Evolutionary conservation across 1,140 invertebrate species (phyloP).

Genomic region (Bactericera cockerelli): DNA sequence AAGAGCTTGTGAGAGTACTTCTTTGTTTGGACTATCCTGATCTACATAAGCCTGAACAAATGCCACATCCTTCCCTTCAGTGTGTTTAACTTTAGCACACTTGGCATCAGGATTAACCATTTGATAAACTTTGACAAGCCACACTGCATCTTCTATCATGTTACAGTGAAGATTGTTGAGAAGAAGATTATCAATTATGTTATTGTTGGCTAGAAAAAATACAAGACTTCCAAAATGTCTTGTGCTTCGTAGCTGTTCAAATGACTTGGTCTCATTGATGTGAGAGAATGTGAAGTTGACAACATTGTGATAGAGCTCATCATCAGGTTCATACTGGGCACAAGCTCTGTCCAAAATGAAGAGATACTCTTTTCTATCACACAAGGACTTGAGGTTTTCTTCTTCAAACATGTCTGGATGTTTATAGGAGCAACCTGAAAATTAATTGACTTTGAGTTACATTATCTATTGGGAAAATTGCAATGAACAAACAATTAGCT

Average conservation of each 20-base stretch:
- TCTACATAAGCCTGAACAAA: neutral
- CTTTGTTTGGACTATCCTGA: neutral
- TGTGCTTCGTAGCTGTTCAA: slow-evolving; percentile 66
- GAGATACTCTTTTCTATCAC: slow-evolving; percentile 60
- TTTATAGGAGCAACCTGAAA: slow-evolving; percentile 16
- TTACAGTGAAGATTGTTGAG: slow-evolving; percentile 44
- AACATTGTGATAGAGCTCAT: slow-evolving; percentile 61
- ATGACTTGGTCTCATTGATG: slow-evolving; percentile 49
- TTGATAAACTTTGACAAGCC: neutral
- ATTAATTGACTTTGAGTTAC: too few species aligned
- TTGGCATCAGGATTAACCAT: neutral
- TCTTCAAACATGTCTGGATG: slow-evolving; percentile 68
- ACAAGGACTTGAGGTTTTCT: slow-evolving; percentile 45
- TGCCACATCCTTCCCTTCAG: neutral
- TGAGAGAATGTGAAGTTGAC: slow-evolving; percentile 58
- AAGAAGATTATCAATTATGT: slow-evolving; percentile 63
- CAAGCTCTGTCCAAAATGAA: slow-evolving; percentile 81
- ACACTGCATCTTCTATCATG: slow-evolving; percentile 2
- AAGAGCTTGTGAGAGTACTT: neutral
- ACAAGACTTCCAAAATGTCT: slow-evolving; percentile 82
- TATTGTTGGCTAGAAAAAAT: slow-evolving; percentile 73
- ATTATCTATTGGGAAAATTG: too few species aligned
- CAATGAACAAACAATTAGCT: too few species aligned
- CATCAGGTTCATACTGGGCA: slow-evolving; percentile 87
- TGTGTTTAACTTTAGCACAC: neutral